phyloP scores from a whole-genome alignment of 2,797 vertebrate genomes.

The Lepidocolaptes lacrymiger region DNA sequence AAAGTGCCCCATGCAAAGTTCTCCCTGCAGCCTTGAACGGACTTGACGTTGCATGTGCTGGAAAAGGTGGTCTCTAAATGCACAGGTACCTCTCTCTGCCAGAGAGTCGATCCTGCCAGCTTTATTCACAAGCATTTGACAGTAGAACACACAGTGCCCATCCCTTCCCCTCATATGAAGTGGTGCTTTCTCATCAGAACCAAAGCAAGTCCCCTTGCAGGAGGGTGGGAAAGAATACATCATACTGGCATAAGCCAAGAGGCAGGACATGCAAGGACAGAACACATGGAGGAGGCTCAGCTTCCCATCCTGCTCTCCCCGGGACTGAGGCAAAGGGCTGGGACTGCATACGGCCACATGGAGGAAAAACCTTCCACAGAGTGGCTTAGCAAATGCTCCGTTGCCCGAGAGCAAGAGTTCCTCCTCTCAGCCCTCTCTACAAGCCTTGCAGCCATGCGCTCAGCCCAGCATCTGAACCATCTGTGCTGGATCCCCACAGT shows the following conservation, averaged over 20 bases:
- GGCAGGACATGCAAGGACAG: neutral
- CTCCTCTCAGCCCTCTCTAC: neutral
- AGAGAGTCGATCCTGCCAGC: neutral
- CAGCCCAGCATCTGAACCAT: neutral
- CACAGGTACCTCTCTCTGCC: neutral
- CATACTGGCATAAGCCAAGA: neutral
- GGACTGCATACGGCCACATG: neutral
- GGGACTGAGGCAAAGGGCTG: neutral
- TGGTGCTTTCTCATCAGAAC: neutral
- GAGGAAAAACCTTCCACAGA: neutral
- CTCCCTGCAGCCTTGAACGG: rapidly evolving
- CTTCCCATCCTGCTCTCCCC: neutral
- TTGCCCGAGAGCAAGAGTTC: rapidly evolving
- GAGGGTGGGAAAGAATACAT: neutral
- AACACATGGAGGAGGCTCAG: neutral
- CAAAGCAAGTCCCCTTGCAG: rapidly evolving
- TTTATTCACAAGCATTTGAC: neutral
- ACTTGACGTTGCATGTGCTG: neutral
- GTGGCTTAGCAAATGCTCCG: neutral
- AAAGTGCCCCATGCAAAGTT: rapidly evolving
- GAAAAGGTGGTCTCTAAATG: neutral
- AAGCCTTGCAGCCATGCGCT: neutral
- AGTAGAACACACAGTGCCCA: neutral
- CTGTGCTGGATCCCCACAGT: neutral
- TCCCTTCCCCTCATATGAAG: neutral